These are phyloP conservation scores for Vidua macroura DNA, from an alignment of 2,113 vertebrate species.

Conservation along the genomic window DNA sequence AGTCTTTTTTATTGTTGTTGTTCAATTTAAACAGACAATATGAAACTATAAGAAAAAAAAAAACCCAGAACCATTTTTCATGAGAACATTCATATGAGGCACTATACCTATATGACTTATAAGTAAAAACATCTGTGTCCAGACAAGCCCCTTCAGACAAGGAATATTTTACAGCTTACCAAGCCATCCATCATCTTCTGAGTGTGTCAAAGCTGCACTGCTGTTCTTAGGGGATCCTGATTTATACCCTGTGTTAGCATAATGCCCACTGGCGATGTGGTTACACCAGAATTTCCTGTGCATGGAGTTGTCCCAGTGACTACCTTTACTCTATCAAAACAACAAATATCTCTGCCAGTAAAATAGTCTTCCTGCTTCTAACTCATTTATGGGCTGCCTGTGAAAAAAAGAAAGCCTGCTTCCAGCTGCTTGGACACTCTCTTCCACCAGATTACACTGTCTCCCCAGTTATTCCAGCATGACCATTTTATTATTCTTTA, in stretches of 20 bases:
- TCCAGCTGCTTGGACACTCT: not conserved
- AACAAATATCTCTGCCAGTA: not conserved
- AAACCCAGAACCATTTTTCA: accelerated
- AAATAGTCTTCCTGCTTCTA: not conserved
- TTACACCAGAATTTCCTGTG: not conserved
- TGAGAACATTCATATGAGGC: not conserved
- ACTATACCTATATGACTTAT: not conserved
- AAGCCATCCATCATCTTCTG: not conserved
- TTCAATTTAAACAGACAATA: not conserved
- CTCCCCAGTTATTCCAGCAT: not conserved
- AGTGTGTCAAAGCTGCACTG: not conserved
- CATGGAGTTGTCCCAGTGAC: not conserved
- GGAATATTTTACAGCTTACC: not conserved
- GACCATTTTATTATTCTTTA: not conserved
- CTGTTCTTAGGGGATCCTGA: not conserved
- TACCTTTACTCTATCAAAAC: not conserved
- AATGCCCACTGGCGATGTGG: not conserved
- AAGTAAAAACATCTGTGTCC: not conserved
- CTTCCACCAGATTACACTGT: not conserved
- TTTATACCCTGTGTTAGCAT: not conserved
- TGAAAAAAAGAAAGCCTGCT: not conserved
- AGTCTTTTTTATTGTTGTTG: not conserved
- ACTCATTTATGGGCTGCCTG: not conserved
- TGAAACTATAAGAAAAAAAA: not conserved
- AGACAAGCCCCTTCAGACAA: not conserved